Evolutionary conservation across 2,113 vertebrate species (phyloP).

Genomic region (Malurus melanocephalus): DNA sequence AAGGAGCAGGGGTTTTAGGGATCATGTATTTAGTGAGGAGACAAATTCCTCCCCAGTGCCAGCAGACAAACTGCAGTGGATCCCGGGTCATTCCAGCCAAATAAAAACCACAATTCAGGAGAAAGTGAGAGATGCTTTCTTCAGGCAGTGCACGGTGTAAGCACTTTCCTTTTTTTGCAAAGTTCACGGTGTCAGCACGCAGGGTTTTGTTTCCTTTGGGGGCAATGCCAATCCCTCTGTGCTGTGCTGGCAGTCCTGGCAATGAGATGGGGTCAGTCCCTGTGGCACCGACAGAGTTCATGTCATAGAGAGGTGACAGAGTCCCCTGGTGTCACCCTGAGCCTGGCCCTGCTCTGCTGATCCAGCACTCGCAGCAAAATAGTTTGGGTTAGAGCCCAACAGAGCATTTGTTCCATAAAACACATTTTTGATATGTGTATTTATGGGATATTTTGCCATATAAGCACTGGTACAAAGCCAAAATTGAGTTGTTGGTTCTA

Average conservation of each 20-base stretch:
- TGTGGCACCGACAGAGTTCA: background rate
- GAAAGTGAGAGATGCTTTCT: background rate
- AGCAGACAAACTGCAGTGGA: background rate
- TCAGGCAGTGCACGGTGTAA: background rate
- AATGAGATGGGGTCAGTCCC: background rate
- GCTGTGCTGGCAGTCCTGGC: background rate
- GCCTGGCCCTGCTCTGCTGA: background rate
- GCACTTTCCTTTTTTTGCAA: background rate
- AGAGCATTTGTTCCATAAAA: background rate
- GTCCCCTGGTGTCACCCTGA: background rate
- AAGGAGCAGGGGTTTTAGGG: background rate
- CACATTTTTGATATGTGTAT: too few relatives aligned
- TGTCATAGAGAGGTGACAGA: background rate
- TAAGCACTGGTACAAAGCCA: background rate
- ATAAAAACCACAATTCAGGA: background rate
- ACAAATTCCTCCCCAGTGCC: background rate
- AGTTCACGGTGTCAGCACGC: background rate
- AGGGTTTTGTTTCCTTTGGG: background rate
- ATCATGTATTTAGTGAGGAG: background rate
- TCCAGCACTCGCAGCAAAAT: background rate
- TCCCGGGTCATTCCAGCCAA: background rate
- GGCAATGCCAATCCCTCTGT: background rate
- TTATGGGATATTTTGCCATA: background rate
- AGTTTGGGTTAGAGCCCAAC: background rate
- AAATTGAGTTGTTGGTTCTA: background rate